These are phyloP conservation scores for Goniozus legneri DNA, from an alignment of 1,140 invertebrate genomes.

Conservation along the genomic window DNA sequence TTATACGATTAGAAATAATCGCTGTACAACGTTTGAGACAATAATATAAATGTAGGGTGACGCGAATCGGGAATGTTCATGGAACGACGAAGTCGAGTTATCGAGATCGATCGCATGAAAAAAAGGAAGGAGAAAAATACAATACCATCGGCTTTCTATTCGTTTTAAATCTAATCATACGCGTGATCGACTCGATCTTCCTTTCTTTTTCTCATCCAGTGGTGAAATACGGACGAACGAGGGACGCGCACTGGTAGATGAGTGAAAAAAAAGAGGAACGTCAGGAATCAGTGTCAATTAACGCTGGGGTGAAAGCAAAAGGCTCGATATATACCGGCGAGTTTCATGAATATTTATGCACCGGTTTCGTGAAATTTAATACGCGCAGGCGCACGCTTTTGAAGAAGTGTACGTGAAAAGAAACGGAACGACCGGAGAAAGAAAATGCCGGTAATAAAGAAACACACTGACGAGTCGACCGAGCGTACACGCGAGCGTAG, in stretches of 20 bases:
- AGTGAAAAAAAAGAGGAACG: slow-evolving; percentile 20
- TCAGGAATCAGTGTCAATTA: slow-evolving; percentile 34
- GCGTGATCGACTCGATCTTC: neutral
- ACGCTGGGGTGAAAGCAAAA: slow-evolving; percentile 27
- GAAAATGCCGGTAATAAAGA: slow-evolving; percentile 3
- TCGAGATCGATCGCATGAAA: too few relatives aligned
- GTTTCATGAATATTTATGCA: too few relatives aligned
- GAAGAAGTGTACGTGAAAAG: slow-evolving; percentile 8
- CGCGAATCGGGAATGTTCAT: too few relatives aligned
- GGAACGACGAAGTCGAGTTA: too few relatives aligned
- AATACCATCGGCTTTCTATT: too few relatives aligned
- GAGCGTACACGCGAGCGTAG: slow-evolving; percentile 5
- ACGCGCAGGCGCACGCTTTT: slow-evolving; percentile 9
- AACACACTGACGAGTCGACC: slow-evolving; percentile 14
- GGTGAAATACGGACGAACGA: slow-evolving; percentile 13
- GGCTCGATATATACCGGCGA: slow-evolving; percentile 23
- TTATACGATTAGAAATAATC: too few relatives aligned
- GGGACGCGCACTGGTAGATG: slow-evolving; percentile 10
- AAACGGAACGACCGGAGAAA: slow-evolving; percentile 21
- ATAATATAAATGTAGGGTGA: too few relatives aligned
- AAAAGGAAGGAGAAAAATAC: too few relatives aligned
- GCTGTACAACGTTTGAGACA: too few relatives aligned
- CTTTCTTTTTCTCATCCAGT: too few relatives aligned
- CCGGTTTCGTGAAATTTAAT: slow-evolving; percentile 28
- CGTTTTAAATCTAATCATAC: slow-evolving; percentile 27